Conservation (phyloP, 1,140 invertebrate species). For the Bombus ignitus region DNA sequence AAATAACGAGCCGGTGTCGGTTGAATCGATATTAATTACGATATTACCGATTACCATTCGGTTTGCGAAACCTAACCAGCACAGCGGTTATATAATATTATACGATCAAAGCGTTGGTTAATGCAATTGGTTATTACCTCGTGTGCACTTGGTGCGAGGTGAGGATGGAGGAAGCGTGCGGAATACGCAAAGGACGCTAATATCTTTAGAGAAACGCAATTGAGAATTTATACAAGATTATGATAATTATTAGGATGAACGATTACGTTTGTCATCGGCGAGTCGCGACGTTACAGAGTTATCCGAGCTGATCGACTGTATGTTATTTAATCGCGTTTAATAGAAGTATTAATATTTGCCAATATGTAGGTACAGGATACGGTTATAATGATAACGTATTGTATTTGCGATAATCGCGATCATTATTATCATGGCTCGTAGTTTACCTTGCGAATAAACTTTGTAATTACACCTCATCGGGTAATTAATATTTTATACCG, state of each 20-base stretch:
- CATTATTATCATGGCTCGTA: background rate
- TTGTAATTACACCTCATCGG: background rate
- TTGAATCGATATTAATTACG: conserved; percentile 45
- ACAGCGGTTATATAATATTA: conserved; percentile 34
- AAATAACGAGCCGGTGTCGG: background rate
- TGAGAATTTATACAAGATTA: conserved; percentile 21
- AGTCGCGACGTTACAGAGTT: background rate
- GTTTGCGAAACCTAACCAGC: conserved; percentile 33
- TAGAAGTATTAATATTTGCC: conserved; percentile 21
- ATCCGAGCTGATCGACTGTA: background rate
- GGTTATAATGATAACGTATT: background rate
- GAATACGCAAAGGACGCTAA: background rate
- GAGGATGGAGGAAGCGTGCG: background rate
- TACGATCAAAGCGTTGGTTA: conserved; percentile 39
- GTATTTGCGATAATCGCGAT: background rate
- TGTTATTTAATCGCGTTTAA: conserved; percentile 23
- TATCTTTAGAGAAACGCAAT: background rate
- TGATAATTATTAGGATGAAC: background rate
- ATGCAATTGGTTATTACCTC: conserved; percentile 22
- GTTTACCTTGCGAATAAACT: background rate
- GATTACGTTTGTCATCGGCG: background rate
- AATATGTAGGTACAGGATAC: background rate
- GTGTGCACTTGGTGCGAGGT: background rate
- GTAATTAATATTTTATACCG: conserved; percentile 11
- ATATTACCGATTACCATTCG: conserved; percentile 40